Evolutionary conservation across 2,797 vertebrate species (phyloP), one percentile per base, ranked within the genome.

Genomic region (Morus bassanus): DNA sequence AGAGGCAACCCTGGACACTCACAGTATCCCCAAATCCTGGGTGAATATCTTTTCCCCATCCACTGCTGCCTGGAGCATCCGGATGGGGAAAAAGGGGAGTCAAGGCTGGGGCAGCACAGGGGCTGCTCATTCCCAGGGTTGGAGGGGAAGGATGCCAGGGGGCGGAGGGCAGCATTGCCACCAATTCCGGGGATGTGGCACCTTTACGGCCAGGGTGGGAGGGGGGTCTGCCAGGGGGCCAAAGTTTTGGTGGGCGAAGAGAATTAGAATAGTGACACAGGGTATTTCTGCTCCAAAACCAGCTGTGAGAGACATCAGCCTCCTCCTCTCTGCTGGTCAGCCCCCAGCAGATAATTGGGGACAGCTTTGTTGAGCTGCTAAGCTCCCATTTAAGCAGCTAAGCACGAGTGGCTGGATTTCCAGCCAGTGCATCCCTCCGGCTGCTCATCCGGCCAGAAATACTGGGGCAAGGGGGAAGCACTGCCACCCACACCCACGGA

Each of bases 371-470:
- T 51, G 92, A 94, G 85, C 85, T 4, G 1, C 85, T 96, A 91
- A 96, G 94, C 82, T 91, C 77, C 84, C 6, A 0, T 70, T 78
- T 91, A 95, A 96, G 85, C 90, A 93, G 94, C 88, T 93, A 82
- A 94, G 39, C 6, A 0, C 23, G 1, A 95, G 94, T 24, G 75
- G 92, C 82, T 5, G 18, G 78, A 87, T 94, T 91, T 93, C 56
- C 92, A 94, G 56, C 23, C 81, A 39, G 70, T 2, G 2, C 61
- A 72, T 91, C 88, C 74, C 88, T 35, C 23, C 5, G 5, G 85
- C 89, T 72, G 90, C 76, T 88, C 68, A 60, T 11, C 63, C 59
- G 1, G 45, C 15, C 84, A 79, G 83, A 45, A 88, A 54, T 1
- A 12, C n/a, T 8, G 3, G 39, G 13, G 3, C 10, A 5, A 37